Evolutionary conservation across 2,888 invertebrate genomes (phyloP), one percentile per base, ranked within the genome.

Genomic region (Catocala nupta): DNA sequence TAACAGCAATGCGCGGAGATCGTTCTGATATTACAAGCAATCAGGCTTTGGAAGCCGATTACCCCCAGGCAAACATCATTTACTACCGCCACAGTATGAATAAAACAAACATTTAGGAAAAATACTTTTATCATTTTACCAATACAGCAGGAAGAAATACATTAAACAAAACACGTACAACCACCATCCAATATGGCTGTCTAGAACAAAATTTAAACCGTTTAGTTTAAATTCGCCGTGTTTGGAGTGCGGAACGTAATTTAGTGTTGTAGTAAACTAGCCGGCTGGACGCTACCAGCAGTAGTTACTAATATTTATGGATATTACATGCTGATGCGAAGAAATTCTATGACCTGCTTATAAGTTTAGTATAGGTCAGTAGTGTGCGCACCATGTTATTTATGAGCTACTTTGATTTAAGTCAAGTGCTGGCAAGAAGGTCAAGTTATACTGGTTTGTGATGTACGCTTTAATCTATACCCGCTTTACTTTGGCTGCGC

Each of bases 221-320:
- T 75, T 80, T 65, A 71, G 73, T 75, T 75, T 71, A 71, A 75
- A 73, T 68, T 76, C 71, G 11, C 62, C 59, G 55, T 70, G 70
- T 76, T 77, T 67, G 65, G 57, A 59, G 61, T 60, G 59, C 53
- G 68, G 50, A 70, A 70, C 67, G 59, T 75, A 70, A 80, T 78
- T 81, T 77, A 68, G 59, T 62, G 63, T 53, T 48, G 61, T 47
- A 71, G 59, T 67, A 73, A 80, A 76, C 68, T 70, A 59, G 25
- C 36, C 12, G 34, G 47, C 25, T 61, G 51, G 39, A 57, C 65
- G 65, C 48, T 36, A 12, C 42, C 51, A 43, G 44, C 42, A 44
- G n/a, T 47, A 47, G 43, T 57, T 55, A 33, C 42, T 42, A 47
- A 50, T 47, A 52, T 70, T 65, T 59, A 55, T 16, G 39, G 48